These are phyloP conservation scores for Echinops telfairi DNA, from an alignment of 2,113 vertebrate species.

Conservation along the genomic window DNA sequence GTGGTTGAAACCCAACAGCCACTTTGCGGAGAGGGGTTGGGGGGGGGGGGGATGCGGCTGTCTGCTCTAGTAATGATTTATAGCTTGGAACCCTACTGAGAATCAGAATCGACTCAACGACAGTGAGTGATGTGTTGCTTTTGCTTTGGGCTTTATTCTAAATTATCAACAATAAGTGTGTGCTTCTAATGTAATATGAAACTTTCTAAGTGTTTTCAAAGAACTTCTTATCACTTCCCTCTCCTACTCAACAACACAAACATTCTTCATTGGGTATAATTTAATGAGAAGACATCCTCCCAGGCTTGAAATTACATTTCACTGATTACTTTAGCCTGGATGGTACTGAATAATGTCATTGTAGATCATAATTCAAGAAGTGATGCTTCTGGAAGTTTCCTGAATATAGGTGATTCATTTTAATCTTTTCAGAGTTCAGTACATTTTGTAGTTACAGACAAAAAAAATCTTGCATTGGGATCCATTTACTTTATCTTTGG, in stretches of 20 bases:
- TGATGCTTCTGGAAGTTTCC: background rate
- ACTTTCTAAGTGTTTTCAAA: background rate
- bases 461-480: background rate
- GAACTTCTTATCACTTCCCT: background rate
- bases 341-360: background rate
- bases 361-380: background rate
- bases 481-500: background rate
- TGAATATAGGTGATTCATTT: background rate
- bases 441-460: background rate
- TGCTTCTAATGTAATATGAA: background rate
- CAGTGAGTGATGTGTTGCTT: background rate
- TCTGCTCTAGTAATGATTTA: too few species aligned
- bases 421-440: conserved; percentile 23
- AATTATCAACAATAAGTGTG: background rate
- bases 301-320: background rate
- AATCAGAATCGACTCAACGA: too few species aligned
- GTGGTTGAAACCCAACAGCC: too few species aligned
- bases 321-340: background rate
- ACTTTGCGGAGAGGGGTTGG: too few species aligned
- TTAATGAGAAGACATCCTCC: background rate
- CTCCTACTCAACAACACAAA: background rate
- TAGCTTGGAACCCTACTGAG: too few species aligned
- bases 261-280: background rate
- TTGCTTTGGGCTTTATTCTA: background rate
- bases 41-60: too few species aligned